Evolutionary conservation across 2,113 vertebrate species (phyloP).

Genomic region (Tangachromis dhanisi): DNA sequence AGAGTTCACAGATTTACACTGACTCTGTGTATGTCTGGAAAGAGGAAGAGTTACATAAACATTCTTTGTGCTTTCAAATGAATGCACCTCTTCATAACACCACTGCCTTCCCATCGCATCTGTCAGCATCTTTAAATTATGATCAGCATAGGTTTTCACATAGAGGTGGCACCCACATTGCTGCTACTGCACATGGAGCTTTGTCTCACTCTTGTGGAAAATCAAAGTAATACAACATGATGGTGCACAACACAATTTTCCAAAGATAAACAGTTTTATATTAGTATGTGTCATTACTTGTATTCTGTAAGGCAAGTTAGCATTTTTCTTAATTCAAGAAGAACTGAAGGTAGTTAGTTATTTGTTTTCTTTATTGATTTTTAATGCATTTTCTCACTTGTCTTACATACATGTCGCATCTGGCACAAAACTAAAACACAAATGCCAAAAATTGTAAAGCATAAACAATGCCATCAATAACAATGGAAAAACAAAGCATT

Average conservation of each 20-base stretch:
- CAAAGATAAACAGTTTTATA: neutral
- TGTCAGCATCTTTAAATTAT: neutral
- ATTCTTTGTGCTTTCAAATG: neutral
- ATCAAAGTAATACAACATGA: neutral
- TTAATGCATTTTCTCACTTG: neutral
- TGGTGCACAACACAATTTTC: neutral
- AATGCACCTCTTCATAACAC: neutral
- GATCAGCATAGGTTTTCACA: neutral
- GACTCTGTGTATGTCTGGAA: neutral
- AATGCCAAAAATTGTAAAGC: neutral
- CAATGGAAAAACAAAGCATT: neutral
- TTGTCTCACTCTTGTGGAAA: neutral
- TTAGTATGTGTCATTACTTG: neutral
- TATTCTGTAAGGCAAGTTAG: neutral
- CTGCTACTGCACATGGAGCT: neutral
- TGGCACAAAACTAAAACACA: neutral
- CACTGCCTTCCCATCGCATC: rapidly evolving
- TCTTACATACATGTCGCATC: neutral
- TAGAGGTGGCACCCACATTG: neutral
- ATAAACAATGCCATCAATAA: neutral
- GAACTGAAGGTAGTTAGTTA: neutral
- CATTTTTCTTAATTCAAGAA: neutral
- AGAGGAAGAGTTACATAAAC: neutral
- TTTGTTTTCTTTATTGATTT: neutral
- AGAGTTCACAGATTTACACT: neutral